Percentiles rank a stretch among this genome's conserved stretches.
Evolutionary conservation across 2,888 invertebrate genomes (phyloP).

Genomic region (Neria commutata): DNA sequence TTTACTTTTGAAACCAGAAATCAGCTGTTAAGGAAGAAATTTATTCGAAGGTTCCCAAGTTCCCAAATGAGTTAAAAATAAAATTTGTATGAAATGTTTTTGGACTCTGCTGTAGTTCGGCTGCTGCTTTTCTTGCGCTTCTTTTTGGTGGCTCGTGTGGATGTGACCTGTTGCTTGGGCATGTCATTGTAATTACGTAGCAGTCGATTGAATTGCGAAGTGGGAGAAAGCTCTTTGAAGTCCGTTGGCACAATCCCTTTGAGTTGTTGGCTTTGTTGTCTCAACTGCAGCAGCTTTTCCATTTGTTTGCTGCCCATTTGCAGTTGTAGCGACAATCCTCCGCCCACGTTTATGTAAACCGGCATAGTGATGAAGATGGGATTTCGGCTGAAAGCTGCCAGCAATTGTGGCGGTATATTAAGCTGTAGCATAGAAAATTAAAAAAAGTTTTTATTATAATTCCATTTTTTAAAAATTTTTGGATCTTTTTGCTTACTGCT

Average conservation of each 20-base stretch:
- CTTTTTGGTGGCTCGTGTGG: conserved; percentile 47
- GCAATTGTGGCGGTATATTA: conserved; percentile 5
- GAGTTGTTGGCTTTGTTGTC: no score
- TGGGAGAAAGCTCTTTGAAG: conserved; percentile 31
- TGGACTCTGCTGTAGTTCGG: no score
- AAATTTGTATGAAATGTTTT: no score
- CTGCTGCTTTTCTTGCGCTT: conserved; percentile 32
- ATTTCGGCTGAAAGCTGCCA: conserved; percentile 1
- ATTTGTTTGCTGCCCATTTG: conserved; percentile 41
- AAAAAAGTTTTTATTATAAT: neutral
- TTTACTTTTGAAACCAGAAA: no score
- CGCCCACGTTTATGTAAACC: conserved; percentile 46
- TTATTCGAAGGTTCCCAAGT: no score
- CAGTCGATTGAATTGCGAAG: conserved; percentile 42
- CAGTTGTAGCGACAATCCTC: conserved; percentile 38
- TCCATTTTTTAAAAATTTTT: neutral
- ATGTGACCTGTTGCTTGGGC: conserved; percentile 30
- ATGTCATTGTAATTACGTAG: conserved; percentile 34
- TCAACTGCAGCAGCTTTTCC: conserved; percentile 28
- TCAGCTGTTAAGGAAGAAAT: no score
- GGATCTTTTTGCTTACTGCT: neutral
- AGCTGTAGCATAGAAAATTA: neutral
- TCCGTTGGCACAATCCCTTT: conserved; percentile 23
- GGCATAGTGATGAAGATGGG: conserved; percentile 50
- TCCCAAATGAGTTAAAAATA: no score